These are phyloP conservation scores for Margaritifera margaritifera DNA, from an alignment of 2,888 invertebrate genomes.

Conservation along the genomic window DNA sequence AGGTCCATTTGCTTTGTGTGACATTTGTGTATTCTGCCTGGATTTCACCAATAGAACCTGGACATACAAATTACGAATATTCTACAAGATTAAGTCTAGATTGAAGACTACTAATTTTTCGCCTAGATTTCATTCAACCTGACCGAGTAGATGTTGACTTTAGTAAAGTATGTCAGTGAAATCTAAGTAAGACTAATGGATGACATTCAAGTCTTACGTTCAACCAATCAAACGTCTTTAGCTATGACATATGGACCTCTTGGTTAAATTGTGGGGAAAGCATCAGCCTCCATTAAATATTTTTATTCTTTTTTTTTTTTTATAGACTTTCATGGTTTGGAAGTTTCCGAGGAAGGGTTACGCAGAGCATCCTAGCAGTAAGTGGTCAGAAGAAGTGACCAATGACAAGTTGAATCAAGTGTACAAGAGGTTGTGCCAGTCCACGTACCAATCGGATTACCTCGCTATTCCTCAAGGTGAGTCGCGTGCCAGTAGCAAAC, in stretches of 20 bases:
- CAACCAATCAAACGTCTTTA: background rate
- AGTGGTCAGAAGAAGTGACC: constrained; percentile 56
- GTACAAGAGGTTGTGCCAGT: constrained; percentile 58
- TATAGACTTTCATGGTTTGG: constrained; percentile 67
- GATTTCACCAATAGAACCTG: too few species aligned
- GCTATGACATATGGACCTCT: background rate
- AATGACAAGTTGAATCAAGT: constrained; percentile 65
- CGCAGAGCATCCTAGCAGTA: constrained; percentile 28
- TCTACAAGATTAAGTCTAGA: too few species aligned
- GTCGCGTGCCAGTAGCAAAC: background rate
- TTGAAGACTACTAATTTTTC: too few species aligned
- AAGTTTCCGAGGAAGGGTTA: constrained; percentile 52
- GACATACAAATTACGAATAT: too few species aligned
- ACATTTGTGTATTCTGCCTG: too few species aligned
- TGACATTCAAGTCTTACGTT: background rate
- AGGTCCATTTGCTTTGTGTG: too few species aligned
- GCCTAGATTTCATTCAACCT: too few species aligned
- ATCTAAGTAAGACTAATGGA: too few species aligned
- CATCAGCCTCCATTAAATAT: background rate
- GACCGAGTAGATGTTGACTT: too few species aligned
- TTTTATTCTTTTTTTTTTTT: background rate
- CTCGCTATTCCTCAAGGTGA: constrained; percentile 67
- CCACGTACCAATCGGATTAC: constrained; percentile 67
- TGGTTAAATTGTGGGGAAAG: background rate
- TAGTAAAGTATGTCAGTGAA: too few species aligned